Evolutionary conservation across 1,140 invertebrate genomes (phyloP).

Genomic region (Nylanderia fulva): DNA sequence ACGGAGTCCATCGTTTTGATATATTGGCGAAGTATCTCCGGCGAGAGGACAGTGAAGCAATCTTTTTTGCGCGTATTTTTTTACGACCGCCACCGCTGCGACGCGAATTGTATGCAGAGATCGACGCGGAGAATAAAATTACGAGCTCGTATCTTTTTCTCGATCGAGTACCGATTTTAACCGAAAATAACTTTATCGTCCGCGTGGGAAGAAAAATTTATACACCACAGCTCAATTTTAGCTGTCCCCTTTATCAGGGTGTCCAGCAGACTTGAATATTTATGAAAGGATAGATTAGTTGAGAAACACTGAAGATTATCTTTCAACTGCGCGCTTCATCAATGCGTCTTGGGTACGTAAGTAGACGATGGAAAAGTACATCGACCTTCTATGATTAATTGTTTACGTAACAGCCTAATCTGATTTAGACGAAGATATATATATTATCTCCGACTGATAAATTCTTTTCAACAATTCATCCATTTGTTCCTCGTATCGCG

Average conservation of each 20-base stretch:
- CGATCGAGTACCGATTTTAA: background rate
- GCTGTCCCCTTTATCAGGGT: too few relatives aligned
- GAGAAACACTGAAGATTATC: background rate
- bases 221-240: too few relatives aligned
- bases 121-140: background rate
- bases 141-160: background rate
- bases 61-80: background rate
- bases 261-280: too few relatives aligned
- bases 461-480: background rate
- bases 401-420: background rate
- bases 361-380: background rate
- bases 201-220: too few relatives aligned
- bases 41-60: background rate
- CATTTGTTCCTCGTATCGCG: background rate
- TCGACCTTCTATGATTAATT: background rate
- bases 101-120: slow-evolving; percentile 10
- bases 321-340: background rate
- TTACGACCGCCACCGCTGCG: background rate
- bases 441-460: background rate
- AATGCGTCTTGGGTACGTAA: background rate
- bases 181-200: background rate
- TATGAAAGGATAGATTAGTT: too few relatives aligned
- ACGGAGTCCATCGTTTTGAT: slow-evolving; percentile 34
- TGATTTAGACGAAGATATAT: background rate
- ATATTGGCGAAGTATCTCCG: background rate